Evolutionary conservation across 2,888 invertebrate species (phyloP).

Genomic region (Troides helena): DNA sequence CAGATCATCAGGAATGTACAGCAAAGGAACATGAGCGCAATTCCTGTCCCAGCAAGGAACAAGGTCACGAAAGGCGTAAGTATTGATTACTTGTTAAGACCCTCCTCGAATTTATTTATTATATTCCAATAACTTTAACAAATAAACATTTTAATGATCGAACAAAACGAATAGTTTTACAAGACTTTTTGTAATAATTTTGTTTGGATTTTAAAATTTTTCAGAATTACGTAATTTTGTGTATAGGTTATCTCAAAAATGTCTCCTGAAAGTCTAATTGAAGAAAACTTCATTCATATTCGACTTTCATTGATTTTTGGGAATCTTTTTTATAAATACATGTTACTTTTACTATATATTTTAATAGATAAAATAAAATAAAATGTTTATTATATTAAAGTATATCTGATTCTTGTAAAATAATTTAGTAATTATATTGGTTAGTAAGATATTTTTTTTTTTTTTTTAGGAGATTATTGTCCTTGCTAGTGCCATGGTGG

Average conservation of each 20-base stretch:
- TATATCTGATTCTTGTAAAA: too few relatives aligned
- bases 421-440: too few relatives aligned
- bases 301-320: not conserved
- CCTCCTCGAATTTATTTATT: not conserved
- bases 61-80: constrained; percentile 60
- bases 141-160: not conserved
- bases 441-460: not conserved
- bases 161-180: not conserved
- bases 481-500: constrained; percentile 53
- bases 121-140: not conserved
- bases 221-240: constrained; percentile 44
- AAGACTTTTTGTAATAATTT: not conserved
- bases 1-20: constrained; percentile 58
- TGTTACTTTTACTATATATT: not conserved
- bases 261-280: not conserved
- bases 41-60: constrained; percentile 53
- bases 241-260: constrained; percentile 37
- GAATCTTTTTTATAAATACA: not conserved
- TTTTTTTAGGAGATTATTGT: constrained; percentile 55
- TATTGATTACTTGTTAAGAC: constrained; percentile 22
- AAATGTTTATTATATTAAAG: too few relatives aligned
- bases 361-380: not conserved
- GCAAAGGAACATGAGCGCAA: constrained; percentile 62
- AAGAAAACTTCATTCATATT: not conserved
- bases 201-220: not conserved